A percentile compares a stretch with the other conserved stretches of the same genome.
phyloP scores from a whole-genome alignment of 1,140 invertebrate species.

The Drosophila elegans region DNA sequence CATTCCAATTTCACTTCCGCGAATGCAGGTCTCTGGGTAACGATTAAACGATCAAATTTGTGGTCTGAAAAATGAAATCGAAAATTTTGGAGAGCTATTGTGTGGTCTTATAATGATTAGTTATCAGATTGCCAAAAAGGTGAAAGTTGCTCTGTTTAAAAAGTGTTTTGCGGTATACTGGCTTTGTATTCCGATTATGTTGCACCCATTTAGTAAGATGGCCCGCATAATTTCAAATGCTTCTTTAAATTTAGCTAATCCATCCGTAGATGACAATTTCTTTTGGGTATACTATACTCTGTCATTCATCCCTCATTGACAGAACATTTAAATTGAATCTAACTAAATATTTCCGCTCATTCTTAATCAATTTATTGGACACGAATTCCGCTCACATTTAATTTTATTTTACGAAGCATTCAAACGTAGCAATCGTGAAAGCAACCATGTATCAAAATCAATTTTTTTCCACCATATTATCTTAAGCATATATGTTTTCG shows the following conservation, averaged over 20 bases:
- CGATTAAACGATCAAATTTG: conserved; percentile 42
- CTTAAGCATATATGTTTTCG: no score
- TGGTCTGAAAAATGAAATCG: conserved; percentile 22
- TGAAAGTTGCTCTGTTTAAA: conserved; percentile 39
- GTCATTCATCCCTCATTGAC: conserved; percentile 10
- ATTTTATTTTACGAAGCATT: background rate
- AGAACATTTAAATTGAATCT: conserved; percentile 49
- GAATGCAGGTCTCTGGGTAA: conserved; percentile 49
- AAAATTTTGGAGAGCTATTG: conserved; percentile 46
- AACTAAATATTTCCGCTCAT: conserved; percentile 80
- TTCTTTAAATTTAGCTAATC: conserved; percentile 55
- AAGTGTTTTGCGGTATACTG: conserved; percentile 30
- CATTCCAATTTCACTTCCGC: conserved; percentile 78
- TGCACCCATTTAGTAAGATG: conserved; percentile 1
- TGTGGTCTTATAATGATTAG: conserved; percentile 54
- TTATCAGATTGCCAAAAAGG: conserved; percentile 74
- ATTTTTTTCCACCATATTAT: no score
- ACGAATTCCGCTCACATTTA: conserved; percentile 31
- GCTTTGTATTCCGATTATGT: conserved; percentile 8
- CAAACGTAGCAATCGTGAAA: no score
- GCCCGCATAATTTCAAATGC: conserved; percentile 31
- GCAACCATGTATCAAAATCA: no score
- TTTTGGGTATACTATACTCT: background rate
- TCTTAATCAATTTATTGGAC: conserved; percentile 64
- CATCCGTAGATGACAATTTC: conserved; percentile 57